Conservation (phyloP, 2,113 vertebrate species). For the Ciconia stormi region DNA sequence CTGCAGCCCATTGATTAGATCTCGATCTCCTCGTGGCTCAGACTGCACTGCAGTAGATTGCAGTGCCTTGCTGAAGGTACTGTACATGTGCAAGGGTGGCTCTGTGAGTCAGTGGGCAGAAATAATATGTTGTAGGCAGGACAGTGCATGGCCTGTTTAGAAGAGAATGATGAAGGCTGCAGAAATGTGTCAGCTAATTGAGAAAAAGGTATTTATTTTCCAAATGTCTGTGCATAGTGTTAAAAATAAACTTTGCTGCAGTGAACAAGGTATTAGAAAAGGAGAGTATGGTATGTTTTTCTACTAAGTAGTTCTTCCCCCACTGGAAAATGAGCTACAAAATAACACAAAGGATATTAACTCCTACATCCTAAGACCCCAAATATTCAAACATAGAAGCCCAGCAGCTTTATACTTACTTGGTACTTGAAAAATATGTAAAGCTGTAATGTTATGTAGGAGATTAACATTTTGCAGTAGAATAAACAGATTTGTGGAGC, state of each 20-base stretch:
- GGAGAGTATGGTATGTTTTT: neutral
- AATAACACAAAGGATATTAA: neutral
- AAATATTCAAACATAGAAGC: neutral
- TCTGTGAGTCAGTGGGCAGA: neutral
- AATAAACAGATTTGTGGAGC: neutral
- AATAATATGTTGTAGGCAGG: neutral
- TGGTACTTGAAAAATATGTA: neutral
- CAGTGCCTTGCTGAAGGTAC: conserved; percentile 22
- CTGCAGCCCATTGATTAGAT: conserved; percentile 62
- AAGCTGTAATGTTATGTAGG: neutral
- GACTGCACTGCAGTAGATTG: conserved; percentile 70
- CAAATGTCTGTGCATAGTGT: neutral
- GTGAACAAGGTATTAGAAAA: neutral
- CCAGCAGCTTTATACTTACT: neutral
- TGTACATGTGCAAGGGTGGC: neutral
- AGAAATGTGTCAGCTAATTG: neutral
- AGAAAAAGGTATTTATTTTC: neutral
- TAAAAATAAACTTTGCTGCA: conserved; percentile 11
- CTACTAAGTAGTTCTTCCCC: neutral
- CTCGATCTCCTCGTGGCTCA: conserved; percentile 15
- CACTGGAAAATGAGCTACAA: neutral
- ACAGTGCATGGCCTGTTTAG: neutral
- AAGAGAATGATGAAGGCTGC: neutral
- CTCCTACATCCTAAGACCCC: neutral
- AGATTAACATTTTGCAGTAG: neutral